Evolutionary conservation across 2,888 invertebrate species (phyloP), one percentile per base, ranked within the genome.

Genomic region (Pyrochroa serraticornis): DNA sequence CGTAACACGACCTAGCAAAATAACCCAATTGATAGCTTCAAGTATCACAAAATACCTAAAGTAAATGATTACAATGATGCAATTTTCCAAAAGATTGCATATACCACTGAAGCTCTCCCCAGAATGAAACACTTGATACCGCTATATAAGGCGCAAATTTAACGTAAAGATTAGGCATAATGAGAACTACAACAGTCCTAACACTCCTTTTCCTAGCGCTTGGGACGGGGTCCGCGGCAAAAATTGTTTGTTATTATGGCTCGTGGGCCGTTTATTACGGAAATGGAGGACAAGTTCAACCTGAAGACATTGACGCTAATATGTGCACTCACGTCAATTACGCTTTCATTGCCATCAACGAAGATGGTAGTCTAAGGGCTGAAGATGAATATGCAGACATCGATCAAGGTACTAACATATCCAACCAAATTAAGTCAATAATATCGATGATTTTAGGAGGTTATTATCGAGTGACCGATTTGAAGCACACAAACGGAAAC

Each of bases 401-500:
- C 7, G 43, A 34, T 35, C n/a, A 35, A 35, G 46, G 46, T 46
- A 35, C 7, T 8, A 32, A 8, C 3, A 2, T 5, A 22, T 3
- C 3, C 2, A 22, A 22, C 22, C 22, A 22, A 22, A 3, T 22
- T 22, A 22, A 22, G 22, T 3, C 22, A 22, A 22, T 22, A 22
- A 22, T 22, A 22, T 22, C 5, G 22, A 5, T 43, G 8, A 14
- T 45, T 64, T 52, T 41, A 68, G 69, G 67, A 22, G 62, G 68
- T 38, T 65, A 68, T 22, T 34, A 60, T 3, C 62, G 61, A 41
- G 56, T 68, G 2, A 65, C 64, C 7, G 65, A 63, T 43, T 38
- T 71, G 60, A 71, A 71, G 36, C 54, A 67, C 10, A 63, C 50
- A 31, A 72, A 72, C 44, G 57, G 60, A 10, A 58, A 69, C 31